phyloP scores from a whole-genome alignment of 2,888 invertebrate species.

The Apantesis nais region DNA sequence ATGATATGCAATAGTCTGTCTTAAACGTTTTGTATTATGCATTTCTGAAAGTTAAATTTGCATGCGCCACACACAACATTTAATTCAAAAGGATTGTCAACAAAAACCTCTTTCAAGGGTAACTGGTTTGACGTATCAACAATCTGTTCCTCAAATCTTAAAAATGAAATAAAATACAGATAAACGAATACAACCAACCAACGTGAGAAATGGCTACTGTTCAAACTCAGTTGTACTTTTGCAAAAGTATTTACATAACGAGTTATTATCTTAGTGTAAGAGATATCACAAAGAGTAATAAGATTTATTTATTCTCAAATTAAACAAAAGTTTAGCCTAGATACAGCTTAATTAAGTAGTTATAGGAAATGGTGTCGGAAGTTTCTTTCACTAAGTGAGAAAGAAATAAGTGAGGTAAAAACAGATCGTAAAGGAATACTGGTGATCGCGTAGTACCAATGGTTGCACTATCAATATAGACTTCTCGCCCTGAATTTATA shows the following conservation, averaged over 20 bases:
- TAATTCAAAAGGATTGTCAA: constrained; percentile 18
- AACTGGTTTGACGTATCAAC: constrained; percentile 31
- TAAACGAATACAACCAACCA: constrained; percentile 31
- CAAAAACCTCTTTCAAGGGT: constrained; percentile 33
- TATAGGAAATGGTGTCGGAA: constrained; percentile 17
- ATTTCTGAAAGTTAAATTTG: neutral
- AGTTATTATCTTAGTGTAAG: constrained; percentile 25
- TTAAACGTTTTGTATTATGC: neutral
- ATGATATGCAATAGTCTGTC: neutral
- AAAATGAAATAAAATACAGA: constrained; percentile 30
- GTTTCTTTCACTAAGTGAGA: neutral
- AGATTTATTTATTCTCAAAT: constrained; percentile 29
- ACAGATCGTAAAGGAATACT: neutral
- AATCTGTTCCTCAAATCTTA: constrained; percentile 45
- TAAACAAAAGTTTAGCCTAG: constrained; percentile 23
- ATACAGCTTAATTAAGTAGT: constrained; percentile 4
- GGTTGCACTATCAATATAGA: too few species aligned
- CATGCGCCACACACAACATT: constrained; percentile 4
- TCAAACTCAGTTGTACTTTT: constrained; percentile 30
- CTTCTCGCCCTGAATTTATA: too few species aligned
- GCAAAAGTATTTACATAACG: constrained; percentile 42
- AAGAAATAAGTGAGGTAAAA: neutral
- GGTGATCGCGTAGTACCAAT: too few species aligned
- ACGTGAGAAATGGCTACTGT: constrained; percentile 44
- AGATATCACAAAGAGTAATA: constrained; percentile 30